phyloP scores from a whole-genome alignment of 92 coral and sea anemone species.

The Muricea muricata region DNA sequence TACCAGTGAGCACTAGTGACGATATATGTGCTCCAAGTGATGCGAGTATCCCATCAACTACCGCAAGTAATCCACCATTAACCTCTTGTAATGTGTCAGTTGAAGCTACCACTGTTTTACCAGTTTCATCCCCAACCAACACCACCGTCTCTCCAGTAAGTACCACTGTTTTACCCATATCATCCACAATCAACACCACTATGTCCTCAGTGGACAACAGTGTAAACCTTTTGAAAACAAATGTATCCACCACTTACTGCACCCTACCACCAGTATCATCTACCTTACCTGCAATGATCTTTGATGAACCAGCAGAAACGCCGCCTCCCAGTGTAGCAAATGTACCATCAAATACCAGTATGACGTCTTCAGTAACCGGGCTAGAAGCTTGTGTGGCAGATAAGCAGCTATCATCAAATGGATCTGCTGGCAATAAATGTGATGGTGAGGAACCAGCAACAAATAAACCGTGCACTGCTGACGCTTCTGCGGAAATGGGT shows the following conservation, averaged over 20 bases:
- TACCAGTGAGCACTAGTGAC: neutral
- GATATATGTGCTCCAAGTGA: neutral
- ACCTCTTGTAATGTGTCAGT: neutral
- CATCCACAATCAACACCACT: neutral
- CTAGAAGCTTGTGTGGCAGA: constrained; percentile 40
- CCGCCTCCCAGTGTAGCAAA: neutral
- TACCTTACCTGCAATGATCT: neutral
- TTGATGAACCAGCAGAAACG: neutral
- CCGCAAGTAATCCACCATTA: neutral
- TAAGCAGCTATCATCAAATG: neutral
- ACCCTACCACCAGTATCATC: constrained; percentile 2
- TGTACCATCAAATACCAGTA: constrained; percentile 20
- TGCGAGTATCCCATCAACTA: constrained; percentile 15
- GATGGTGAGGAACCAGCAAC: neutral
- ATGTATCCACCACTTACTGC: constrained; percentile 7
- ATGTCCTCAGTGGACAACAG: constrained; percentile 8
- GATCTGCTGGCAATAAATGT: neutral
- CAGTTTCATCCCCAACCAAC: neutral
- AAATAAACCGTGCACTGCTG: neutral
- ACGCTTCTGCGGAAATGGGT: neutral
- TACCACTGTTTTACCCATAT: constrained; percentile 9
- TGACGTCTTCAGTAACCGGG: constrained; percentile 5
- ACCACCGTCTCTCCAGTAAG: neutral
- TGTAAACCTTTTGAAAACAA: neutral
- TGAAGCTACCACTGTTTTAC: neutral